Percentiles rank a stretch among this genome's conserved stretches.
Conservation (phyloP, 2,797 vertebrate genomes). For the Catharus ustulatus region DNA sequence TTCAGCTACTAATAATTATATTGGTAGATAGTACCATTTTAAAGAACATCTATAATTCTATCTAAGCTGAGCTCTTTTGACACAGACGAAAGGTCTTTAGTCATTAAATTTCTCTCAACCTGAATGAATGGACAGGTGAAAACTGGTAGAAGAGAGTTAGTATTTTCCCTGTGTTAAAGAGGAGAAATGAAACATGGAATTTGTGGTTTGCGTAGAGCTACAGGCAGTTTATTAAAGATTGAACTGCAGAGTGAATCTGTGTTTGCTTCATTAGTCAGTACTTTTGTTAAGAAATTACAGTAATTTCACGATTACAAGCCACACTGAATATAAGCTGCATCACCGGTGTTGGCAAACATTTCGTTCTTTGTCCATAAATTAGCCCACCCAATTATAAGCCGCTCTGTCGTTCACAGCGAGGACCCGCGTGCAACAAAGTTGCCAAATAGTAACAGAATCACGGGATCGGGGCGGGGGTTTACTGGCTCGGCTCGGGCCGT, state of each 20-base stretch:
- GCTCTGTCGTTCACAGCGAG: too few relatives aligned
- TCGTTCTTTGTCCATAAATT: too few relatives aligned
- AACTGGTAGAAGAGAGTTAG: neutral
- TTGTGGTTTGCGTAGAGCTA: neutral
- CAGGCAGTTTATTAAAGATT: neutral
- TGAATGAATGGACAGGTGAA: neutral
- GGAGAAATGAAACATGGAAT: neutral
- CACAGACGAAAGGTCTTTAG: neutral
- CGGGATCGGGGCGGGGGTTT: too few relatives aligned
- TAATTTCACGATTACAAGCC: too few relatives aligned
- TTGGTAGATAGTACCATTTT: neutral
- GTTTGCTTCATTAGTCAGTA: neutral
- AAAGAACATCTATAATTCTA: neutral
- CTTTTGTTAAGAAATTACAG: neutral
- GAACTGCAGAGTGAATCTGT: neutral
- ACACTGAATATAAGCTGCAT: too few relatives aligned
- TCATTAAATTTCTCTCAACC: neutral
- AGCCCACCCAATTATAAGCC: too few relatives aligned
- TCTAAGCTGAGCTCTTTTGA: neutral
- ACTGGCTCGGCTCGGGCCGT: too few relatives aligned
- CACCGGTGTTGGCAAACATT: too few relatives aligned
- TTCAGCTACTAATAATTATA: neutral
- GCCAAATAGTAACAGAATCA: too few relatives aligned
- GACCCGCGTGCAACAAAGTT: too few relatives aligned
- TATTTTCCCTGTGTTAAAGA: neutral